Evolutionary conservation across 2,797 vertebrate genomes (phyloP).

Genomic region (Cercopithecus hamlyni): DNA sequence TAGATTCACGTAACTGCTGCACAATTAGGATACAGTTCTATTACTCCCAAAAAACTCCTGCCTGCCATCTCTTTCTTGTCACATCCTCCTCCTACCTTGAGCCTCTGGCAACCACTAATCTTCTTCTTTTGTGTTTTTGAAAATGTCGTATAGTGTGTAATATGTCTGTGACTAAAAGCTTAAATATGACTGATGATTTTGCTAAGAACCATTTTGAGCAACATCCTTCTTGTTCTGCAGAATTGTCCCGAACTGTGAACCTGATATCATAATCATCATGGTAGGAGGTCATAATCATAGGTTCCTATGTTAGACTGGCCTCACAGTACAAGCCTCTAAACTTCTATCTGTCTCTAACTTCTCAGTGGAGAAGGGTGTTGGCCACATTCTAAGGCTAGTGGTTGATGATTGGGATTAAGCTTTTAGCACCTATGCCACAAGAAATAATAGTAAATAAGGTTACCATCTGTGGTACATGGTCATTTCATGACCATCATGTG

Average conservation of each 20-base stretch:
- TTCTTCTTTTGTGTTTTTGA: background rate
- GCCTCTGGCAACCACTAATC: background rate
- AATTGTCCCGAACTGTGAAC: background rate
- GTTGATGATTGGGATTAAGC: background rate
- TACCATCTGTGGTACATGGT: background rate
- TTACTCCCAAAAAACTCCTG: background rate
- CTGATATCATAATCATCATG: background rate
- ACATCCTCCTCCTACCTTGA: background rate
- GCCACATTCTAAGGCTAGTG: background rate
- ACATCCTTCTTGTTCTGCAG: background rate
- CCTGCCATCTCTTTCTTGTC: background rate
- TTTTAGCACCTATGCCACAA: background rate
- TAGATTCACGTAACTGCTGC: background rate
- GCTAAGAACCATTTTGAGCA: background rate
- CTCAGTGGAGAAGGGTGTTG: background rate
- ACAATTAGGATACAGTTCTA: background rate
- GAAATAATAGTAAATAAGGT: background rate
- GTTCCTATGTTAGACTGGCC: background rate
- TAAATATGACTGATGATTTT: conserved; percentile 7
- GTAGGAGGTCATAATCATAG: background rate
- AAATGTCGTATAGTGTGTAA: background rate
- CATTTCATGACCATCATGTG: background rate
- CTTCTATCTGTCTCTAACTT: background rate
- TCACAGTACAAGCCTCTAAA: background rate
- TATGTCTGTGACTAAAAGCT: background rate